phyloP scores from a whole-genome alignment of 1,140 invertebrate genomes.

The Danaus plexippus region DNA sequence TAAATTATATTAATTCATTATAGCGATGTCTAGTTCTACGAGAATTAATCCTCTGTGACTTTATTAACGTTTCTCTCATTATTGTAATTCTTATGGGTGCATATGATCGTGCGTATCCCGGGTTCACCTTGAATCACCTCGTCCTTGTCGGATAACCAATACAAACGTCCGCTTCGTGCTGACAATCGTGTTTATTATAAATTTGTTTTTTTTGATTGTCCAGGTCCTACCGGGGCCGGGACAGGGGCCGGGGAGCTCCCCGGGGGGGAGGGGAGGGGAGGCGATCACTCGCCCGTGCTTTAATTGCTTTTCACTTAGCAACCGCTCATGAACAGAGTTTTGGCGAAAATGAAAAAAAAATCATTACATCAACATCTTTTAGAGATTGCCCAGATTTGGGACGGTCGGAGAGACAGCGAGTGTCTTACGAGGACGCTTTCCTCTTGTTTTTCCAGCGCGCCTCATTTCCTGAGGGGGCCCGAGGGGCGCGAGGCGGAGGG shows the following conservation, averaged over 20 bases:
- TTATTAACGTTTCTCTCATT: too few species aligned
- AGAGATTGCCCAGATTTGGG: conserved; percentile 67
- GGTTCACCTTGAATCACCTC: too few species aligned
- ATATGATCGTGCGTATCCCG: too few species aligned
- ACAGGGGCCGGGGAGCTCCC: conserved; percentile 21
- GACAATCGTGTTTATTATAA: conserved; percentile 54
- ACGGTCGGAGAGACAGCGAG: conserved; percentile 56
- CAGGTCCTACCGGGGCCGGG: conserved; percentile 36
- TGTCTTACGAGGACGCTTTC: conserved; percentile 59
- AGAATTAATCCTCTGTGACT: too few species aligned
- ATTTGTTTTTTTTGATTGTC: conserved; percentile 56
- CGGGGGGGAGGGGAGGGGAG: conserved; percentile 23
- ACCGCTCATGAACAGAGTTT: conserved; percentile 66
- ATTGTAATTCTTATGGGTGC: too few species aligned
- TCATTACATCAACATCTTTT: conserved; percentile 70
- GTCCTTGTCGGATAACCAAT: too few species aligned
- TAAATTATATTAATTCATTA: too few species aligned
- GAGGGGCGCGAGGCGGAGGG: conserved; percentile 46
- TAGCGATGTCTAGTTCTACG: too few species aligned
- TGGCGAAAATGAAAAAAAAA: conserved; percentile 68
- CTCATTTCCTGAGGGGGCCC: conserved; percentile 62
- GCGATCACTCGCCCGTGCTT: conserved; percentile 65
- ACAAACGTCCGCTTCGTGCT: conserved; percentile 1
- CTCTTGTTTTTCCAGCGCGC: conserved; percentile 68
- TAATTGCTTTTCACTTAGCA: conserved; percentile 72